Conservation (phyloP, 2,888 invertebrate species). For the Pandemis corylana region DNA sequence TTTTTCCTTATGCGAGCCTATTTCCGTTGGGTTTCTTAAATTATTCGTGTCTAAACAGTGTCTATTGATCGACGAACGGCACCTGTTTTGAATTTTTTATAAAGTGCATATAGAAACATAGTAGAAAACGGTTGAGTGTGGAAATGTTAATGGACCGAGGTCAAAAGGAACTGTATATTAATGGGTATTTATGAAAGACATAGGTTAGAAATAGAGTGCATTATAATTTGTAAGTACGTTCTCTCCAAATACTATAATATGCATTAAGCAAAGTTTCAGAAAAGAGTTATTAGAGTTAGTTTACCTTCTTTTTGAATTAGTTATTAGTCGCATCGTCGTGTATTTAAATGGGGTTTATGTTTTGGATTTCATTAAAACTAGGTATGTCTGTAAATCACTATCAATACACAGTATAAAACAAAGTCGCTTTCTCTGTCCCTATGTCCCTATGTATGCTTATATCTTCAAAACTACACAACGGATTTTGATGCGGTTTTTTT, state of each 20-base stretch:
- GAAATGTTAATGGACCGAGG: constrained; percentile 21
- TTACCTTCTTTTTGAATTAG: no score
- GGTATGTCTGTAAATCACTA: no score
- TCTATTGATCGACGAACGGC: constrained; percentile 47
- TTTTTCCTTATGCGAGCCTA: constrained; percentile 52
- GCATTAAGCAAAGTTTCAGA: no score
- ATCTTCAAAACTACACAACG: no score
- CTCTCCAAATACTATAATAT: not conserved
- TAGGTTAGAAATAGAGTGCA: not conserved
- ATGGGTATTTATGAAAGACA: not conserved
- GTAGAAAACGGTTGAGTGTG: constrained; percentile 20
- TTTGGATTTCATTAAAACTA: no score
- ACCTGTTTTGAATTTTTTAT: constrained; percentile 41
- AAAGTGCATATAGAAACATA: constrained; percentile 36
- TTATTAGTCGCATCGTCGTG: no score
- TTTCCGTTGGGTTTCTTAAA: constrained; percentile 59
- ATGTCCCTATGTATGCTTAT: no score
- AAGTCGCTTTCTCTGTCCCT: no score
- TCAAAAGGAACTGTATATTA: constrained; percentile 38
- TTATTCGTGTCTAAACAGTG: constrained; percentile 51
- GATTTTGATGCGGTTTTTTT: no score
- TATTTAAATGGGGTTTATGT: no score
- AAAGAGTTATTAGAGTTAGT: no score
- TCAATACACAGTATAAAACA: no score
- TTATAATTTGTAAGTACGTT: not conserved